phyloP scores from a whole-genome alignment of 2,888 invertebrate genomes.

The Pyrgus malvae region DNA sequence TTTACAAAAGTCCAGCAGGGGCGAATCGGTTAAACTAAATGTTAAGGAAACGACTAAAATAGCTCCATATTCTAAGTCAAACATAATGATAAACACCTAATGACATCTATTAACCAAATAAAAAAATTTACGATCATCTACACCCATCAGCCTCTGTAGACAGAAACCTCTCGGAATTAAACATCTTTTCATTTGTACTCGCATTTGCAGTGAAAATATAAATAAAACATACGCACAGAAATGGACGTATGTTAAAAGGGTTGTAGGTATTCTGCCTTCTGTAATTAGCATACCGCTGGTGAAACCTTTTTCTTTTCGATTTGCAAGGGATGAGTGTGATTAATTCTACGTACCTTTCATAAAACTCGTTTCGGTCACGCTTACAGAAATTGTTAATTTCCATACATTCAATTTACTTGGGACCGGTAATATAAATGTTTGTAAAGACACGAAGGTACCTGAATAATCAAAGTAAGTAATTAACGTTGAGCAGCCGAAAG shows the following conservation, averaged over 20 bases:
- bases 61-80: too few species aligned
- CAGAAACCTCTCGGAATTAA: constrained; percentile 12
- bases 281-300: constrained; percentile 61
- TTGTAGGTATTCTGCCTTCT: constrained; percentile 51
- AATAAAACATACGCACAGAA: constrained; percentile 33
- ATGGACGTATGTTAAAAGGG: constrained; percentile 50
- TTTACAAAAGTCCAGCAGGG: too few species aligned
- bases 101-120: too few species aligned
- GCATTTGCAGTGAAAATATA: constrained; percentile 25
- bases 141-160: neutral
- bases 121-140: neutral
- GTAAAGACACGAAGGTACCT: neutral
- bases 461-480: neutral
- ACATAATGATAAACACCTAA: too few species aligned
- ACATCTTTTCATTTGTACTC: constrained; percentile 18
- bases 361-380: constrained; percentile 37
- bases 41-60: too few species aligned
- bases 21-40: too few species aligned
- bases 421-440: constrained; percentile 11
- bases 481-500: too few species aligned
- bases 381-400: constrained; percentile 21
- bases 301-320: constrained; percentile 57
- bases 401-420: constrained; percentile 19
- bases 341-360: constrained; percentile 45
- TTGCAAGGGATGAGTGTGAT: constrained; percentile 48